phyloP scores from a whole-genome alignment of 2,888 invertebrate species.

The Sinelater perroti region DNA sequence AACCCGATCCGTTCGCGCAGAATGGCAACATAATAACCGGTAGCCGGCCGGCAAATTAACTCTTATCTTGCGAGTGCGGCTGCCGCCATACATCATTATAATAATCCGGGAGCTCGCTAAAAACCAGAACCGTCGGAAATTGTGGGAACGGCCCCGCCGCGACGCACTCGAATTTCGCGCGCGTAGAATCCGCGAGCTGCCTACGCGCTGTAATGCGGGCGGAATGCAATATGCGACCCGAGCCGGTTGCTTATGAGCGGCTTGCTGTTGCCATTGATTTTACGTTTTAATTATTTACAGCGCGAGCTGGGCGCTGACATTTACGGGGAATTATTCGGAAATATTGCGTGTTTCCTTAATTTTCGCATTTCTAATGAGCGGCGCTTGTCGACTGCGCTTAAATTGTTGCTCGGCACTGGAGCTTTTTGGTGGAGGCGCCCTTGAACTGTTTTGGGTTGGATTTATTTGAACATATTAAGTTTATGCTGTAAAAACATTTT shows the following conservation, averaged over 20 bases:
- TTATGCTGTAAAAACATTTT: too few species aligned
- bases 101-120: slow-evolving; percentile 9
- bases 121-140: neutral
- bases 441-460: too few species aligned
- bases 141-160: neutral
- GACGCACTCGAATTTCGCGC: neutral
- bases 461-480: too few species aligned
- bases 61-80: neutral
- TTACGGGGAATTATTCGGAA: slow-evolving; percentile 18
- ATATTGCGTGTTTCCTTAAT: slow-evolving; percentile 10
- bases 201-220: neutral
- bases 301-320: slow-evolving; percentile 17
- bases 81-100: neutral
- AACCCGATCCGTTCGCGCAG: slow-evolving; percentile 1
- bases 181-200: neutral
- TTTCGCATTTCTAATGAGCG: neutral
- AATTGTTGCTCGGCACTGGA: too few species aligned
- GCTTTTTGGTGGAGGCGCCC: too few species aligned
- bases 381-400: too few species aligned
- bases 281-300: slow-evolving; percentile 28
- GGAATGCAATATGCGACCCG: slow-evolving; percentile 6
- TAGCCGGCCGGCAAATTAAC: slow-evolving; percentile 8
- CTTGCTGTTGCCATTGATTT: slow-evolving; percentile 16
- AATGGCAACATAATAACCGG: slow-evolving; percentile 7
- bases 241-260: slow-evolving; percentile 3